Conservation (phyloP, 2,113 vertebrate species). For the Elaphurus davidianus region DNA sequence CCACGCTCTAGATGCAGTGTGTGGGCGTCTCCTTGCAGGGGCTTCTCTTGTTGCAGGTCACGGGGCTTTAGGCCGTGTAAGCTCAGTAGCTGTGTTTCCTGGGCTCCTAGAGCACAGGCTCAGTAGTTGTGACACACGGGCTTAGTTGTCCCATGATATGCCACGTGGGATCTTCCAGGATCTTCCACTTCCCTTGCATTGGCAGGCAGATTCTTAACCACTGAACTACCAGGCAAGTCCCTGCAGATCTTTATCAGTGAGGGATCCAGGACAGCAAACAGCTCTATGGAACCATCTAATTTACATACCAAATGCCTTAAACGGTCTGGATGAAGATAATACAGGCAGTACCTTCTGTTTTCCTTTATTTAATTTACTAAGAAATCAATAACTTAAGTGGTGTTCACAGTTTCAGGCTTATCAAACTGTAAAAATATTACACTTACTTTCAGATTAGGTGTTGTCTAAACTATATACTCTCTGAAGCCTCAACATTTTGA, state of each 20-base stretch:
- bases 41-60: not conserved
- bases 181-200: not conserved
- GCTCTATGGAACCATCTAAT: not conserved
- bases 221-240: not conserved
- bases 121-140: not conserved
- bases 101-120: not conserved
- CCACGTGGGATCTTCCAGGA: not conserved
- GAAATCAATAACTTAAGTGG: slow-evolving; percentile 6
- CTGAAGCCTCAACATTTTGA: slow-evolving; percentile 28
- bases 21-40: not conserved
- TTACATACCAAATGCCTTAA: not conserved
- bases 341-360: not conserved
- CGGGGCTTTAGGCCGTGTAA: not conserved
- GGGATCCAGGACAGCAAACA: not conserved
- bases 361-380: slow-evolving; percentile 16
- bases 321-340: not conserved
- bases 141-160: not conserved
- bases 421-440: not conserved
- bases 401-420: not conserved
- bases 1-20: not conserved
- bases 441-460: not conserved
- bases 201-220: not conserved
- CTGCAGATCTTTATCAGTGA: not conserved
- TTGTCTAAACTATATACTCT: not conserved
- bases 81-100: not conserved